Evolutionary conservation across 1,140 invertebrate species (phyloP), one percentile per base, ranked within the genome.

Genomic region (Eurytemora carolleeae): DNA sequence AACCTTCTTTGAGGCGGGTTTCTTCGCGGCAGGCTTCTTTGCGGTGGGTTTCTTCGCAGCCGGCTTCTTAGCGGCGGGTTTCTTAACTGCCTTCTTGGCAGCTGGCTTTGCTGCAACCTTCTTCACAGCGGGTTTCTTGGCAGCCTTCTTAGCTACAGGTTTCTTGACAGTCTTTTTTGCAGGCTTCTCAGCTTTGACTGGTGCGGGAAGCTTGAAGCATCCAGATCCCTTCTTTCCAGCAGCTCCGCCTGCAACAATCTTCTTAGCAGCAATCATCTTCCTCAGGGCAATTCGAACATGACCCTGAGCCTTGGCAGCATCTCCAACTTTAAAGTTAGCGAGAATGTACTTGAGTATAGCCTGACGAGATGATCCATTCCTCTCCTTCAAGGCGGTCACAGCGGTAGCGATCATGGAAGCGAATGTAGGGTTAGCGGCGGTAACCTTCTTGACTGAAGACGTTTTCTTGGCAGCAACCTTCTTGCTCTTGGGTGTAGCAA

Each of bases 261-360:
- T 69, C 23, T 78, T 78, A 20, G 71, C 73, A 0, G 70, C 71
- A 19, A 80, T 77, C 63, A 24, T 20, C 16, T 60, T 56, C 23
- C 63, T 65, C 7, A 66, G 59, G 20, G 78, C 77, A 53, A 68
- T 70, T 67, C 78, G 79, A 64, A 81, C 66, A 60, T 77, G 78
- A 63, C 77, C 76, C 3, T 77, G 73, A 63, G 75, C 66, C 68
- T 77, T 78, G 61, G 79, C 76, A 17, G 73, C 72, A 69, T 79
- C 78, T 17, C 68, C 68, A 21, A 79, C 71, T 55, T 77, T 78
- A 71, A 78, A 79, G 53, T 73, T 75, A 1, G 74, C 71, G 18
- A 73, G 68, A 57, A 80, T 76, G 70, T 80, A 80, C 67, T 81
- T 81, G 69, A 80, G 80, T 68, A 81, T 80, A 12, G 78, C 79